phyloP scores from a whole-genome alignment of 2,888 invertebrate genomes.

The Drosophila quinaria region DNA sequence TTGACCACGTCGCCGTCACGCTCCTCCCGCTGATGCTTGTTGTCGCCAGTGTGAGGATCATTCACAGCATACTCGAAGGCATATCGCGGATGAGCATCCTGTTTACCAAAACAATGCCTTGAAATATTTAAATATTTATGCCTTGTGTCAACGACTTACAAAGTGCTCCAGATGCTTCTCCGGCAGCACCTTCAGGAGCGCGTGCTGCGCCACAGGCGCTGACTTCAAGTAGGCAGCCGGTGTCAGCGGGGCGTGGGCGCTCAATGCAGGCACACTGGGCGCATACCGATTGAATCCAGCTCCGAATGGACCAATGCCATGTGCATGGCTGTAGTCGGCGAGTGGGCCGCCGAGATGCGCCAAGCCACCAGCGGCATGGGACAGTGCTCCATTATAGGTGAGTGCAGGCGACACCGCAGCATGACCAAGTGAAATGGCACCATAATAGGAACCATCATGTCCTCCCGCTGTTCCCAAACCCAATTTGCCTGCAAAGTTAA shows the following conservation, averaged over 20 bases:
- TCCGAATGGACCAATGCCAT: conserved; percentile 77
- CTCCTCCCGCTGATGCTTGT: conserved; percentile 91
- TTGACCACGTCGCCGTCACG: conserved; percentile 91
- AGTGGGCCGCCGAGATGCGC: conserved; percentile 56
- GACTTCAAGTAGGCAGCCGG: conserved; percentile 83
- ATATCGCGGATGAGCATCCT: conserved; percentile 90
- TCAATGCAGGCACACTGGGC: conserved; percentile 82
- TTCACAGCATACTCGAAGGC: conserved; percentile 91
- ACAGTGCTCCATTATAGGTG: conserved; percentile 73
- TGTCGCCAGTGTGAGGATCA: conserved; percentile 91
- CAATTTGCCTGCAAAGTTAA: conserved; percentile 42
- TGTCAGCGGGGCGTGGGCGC: conserved; percentile 84
- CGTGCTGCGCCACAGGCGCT: conserved; percentile 83
- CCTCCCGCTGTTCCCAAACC: conserved; percentile 30
- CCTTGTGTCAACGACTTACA: conserved; percentile 85
- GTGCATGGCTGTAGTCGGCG: conserved; percentile 72
- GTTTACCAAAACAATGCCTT: conserved; percentile 15
- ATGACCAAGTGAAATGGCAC: conserved; percentile 80
- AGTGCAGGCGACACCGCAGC: conserved; percentile 74
- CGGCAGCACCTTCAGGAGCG: conserved; percentile 87
- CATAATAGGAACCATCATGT: conserved; percentile 70
- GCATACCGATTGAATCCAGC: conserved; percentile 84
- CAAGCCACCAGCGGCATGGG: conserved; percentile 61
- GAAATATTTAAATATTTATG: not conserved
- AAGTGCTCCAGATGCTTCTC: conserved; percentile 88